Base-by-base conservation (phyloP, 2,888 invertebrate genomes). In the Erebia epiphron region DNA sequence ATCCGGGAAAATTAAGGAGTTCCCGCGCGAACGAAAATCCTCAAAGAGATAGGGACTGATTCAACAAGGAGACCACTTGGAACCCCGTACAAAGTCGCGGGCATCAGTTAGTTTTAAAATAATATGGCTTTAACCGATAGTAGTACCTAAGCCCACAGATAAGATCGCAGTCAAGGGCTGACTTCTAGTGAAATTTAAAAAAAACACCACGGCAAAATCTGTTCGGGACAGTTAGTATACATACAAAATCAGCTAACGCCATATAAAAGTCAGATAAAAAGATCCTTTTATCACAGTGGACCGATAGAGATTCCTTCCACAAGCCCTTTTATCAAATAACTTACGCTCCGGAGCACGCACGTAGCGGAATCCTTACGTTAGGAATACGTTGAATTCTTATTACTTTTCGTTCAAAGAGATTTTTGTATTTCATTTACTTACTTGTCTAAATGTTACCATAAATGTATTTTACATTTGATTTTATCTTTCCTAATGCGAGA, bases 281-380 rank as follows among this genome's bases (percentile, higher is more conserved):
- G 54, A 16, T 16, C 11, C 61, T 43, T 61, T 18, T 16, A 46
- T 61, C 18, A 43, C 41, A 35, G 16, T 9, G 9, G 5, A 16
- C 16, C 16, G 16, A 58, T 41, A 18, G 35, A 43, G 16, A 61
- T 61, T 43, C 43, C 13, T 43, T 16, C 57, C 18, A 54, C 54
- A 58, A 26, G 13, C 18, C 11, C 61, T 46, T 46, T 61, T 18
- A 43, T 16, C 61, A 61, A 61, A 43, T 61, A 43, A 61, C 61
- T 61, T 61, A 61, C 43, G 61, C 61, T 61, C 16, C 18, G 43
- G 16, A 60, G 60, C 10, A 57, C 57, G 57, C 57, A 60, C 60
- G 43, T 43, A 43, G 10, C n/a, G 10, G 41, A 35, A 2, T 43
- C 13, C 57, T 58, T n/a, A 61, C 43, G 43, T 35, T 61, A 16